phyloP scores from a whole-genome alignment of 2,113 vertebrate genomes.

The Columba livia region DNA sequence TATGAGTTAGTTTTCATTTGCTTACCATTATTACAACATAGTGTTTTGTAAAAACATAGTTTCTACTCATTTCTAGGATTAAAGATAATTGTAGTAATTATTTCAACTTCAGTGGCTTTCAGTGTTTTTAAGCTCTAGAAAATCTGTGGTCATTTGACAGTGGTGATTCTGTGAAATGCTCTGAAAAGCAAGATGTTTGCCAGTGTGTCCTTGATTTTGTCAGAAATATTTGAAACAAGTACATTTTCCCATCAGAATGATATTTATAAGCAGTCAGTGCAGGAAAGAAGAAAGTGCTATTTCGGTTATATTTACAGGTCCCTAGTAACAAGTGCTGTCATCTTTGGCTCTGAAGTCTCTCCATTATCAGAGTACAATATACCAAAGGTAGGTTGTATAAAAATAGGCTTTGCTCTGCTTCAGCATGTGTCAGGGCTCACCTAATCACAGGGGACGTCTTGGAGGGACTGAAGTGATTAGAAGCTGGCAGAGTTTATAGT shows the following conservation, averaged over 20 bases:
- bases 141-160: neutral
- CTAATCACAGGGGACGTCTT: neutral
- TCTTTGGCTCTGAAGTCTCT: neutral
- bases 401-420: neutral
- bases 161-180: neutral
- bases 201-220: neutral
- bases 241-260: neutral
- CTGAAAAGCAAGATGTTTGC: neutral
- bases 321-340: neutral
- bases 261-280: neutral
- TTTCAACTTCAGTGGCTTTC: neutral
- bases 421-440: fast-evolving
- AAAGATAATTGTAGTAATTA: neutral
- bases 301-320: neutral
- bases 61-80: neutral
- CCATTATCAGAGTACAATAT: neutral
- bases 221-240: neutral
- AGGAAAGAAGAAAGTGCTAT: neutral
- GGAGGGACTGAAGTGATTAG: neutral
- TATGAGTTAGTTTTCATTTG: neutral
- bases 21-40: neutral
- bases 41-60: neutral
- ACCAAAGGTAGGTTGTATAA: neutral
- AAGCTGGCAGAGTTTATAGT: neutral
- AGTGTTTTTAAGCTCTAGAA: neutral